Conservation (phyloP, 2,888 invertebrate species). For the Rhabditophanes sp. region DNA sequence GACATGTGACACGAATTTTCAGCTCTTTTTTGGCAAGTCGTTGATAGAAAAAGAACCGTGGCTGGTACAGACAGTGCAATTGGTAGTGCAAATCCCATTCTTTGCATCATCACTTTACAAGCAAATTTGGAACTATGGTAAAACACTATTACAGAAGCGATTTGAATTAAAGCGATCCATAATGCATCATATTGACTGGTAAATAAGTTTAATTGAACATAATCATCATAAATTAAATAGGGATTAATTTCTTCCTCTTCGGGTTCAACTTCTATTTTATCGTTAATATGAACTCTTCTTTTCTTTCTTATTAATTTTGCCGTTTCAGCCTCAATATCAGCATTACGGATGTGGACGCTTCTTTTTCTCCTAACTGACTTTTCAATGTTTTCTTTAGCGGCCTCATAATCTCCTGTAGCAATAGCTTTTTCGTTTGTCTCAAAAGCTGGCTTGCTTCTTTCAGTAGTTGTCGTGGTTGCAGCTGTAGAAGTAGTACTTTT, state of each 20-base stretch:
- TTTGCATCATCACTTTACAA: constrained; percentile 59
- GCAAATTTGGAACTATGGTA: constrained; percentile 49
- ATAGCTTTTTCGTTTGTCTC: constrained; percentile 12
- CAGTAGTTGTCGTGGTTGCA: too few species aligned
- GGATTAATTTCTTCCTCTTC: not conserved
- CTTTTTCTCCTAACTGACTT: too few species aligned
- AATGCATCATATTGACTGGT: constrained; percentile 44
- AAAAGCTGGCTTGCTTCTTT: too few species aligned
- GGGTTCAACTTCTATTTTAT: constrained; percentile 7
- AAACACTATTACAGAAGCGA: constrained; percentile 44
- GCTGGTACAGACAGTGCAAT: constrained; percentile 80
- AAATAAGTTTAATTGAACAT: constrained; percentile 36
- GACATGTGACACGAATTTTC: constrained; percentile 76
- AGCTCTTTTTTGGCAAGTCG: constrained; percentile 48
- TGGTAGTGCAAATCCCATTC: constrained; percentile 89
- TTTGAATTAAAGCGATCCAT: constrained; percentile 42
- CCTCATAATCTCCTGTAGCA: constrained; percentile 19
- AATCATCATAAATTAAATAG: constrained; percentile 21
- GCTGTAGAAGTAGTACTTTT: too few species aligned
- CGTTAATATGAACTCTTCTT: constrained; percentile 5
- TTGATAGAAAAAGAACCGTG: constrained; percentile 54
- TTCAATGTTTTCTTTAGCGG: too few species aligned
- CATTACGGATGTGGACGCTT: too few species aligned
- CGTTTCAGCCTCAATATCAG: too few species aligned
- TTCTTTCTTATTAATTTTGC: constrained; percentile 4